These are phyloP conservation scores for Valencia hispanica DNA, from an alignment of 2,797 vertebrate genomes.

Conservation along the genomic window DNA sequence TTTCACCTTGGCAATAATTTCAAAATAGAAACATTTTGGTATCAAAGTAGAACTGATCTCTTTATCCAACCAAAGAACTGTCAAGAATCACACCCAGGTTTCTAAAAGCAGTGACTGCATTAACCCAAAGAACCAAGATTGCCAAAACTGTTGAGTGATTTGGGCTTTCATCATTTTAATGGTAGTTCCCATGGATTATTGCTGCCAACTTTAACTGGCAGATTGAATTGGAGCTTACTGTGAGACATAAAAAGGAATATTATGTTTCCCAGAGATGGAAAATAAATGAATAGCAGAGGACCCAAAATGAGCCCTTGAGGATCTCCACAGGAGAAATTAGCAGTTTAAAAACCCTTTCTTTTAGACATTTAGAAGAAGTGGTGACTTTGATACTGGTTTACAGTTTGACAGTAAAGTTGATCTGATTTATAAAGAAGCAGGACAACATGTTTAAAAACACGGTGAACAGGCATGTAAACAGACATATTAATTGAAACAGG, in stretches of 20 bases:
- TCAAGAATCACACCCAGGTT: neutral
- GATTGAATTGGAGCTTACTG: neutral
- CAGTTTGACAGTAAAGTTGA: neutral
- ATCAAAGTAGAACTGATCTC: neutral
- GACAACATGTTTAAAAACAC: neutral
- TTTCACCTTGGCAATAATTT: neutral
- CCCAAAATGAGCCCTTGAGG: neutral
- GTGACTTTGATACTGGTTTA: neutral
- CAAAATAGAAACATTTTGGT: neutral
- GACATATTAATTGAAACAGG: neutral
- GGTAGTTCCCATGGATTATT: neutral
- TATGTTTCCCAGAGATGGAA: neutral
- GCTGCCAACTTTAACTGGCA: constrained; percentile 2
- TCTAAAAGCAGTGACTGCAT: neutral
- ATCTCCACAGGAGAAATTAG: neutral
- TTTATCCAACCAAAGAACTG: neutral
- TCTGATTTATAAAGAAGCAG: neutral
- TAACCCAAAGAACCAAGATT: neutral
- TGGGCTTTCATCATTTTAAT: constrained; percentile 5
- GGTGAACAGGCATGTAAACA: neutral
- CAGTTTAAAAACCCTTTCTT: too few species aligned
- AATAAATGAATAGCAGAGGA: neutral
- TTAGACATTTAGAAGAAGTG: neutral
- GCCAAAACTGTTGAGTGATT: constrained; percentile 4
- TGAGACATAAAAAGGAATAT: neutral